These are phyloP conservation scores for Nesoenas mayeri DNA, from an alignment of 2,113 vertebrate genomes.

Conservation along the genomic window DNA sequence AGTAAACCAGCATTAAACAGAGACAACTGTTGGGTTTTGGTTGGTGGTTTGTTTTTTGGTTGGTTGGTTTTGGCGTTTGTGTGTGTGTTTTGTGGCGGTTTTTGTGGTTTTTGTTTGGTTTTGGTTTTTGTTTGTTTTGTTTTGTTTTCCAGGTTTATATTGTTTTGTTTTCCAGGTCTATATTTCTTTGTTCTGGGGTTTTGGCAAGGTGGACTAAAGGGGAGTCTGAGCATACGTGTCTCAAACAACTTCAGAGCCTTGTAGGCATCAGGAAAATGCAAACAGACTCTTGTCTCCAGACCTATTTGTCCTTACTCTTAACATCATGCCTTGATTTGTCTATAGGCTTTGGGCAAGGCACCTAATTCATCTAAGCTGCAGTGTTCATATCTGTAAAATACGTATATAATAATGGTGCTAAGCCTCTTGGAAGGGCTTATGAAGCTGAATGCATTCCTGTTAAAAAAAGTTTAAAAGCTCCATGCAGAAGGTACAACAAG, in stretches of 20 bases:
- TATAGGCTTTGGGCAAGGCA: not conserved
- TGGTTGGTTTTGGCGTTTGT: too few species aligned
- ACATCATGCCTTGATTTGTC: not conserved
- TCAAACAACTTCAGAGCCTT: not conserved
- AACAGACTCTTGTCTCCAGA: not conserved
- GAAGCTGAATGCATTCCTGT: not conserved
- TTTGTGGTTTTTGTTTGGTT: too few species aligned
- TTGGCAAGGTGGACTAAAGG: not conserved
- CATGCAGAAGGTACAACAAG: not conserved
- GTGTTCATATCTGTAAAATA: not conserved
- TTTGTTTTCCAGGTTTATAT: too few species aligned
- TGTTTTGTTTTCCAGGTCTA: not conserved
- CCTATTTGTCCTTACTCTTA: not conserved
- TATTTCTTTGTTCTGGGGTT: not conserved
- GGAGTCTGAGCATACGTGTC: not conserved
- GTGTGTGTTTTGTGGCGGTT: too few species aligned
- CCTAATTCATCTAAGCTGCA: not conserved
- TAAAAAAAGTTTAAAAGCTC: not conserved
- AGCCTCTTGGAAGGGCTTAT: not conserved
- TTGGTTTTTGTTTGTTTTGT: not conserved
- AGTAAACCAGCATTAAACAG: not conserved
- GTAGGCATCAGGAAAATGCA: not conserved
- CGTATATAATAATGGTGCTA: not conserved
- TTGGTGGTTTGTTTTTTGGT: too few species aligned
- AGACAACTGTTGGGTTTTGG: not conserved